phyloP scores from a whole-genome alignment of 2,113 vertebrate species.

The Xyrauchen texanus region DNA sequence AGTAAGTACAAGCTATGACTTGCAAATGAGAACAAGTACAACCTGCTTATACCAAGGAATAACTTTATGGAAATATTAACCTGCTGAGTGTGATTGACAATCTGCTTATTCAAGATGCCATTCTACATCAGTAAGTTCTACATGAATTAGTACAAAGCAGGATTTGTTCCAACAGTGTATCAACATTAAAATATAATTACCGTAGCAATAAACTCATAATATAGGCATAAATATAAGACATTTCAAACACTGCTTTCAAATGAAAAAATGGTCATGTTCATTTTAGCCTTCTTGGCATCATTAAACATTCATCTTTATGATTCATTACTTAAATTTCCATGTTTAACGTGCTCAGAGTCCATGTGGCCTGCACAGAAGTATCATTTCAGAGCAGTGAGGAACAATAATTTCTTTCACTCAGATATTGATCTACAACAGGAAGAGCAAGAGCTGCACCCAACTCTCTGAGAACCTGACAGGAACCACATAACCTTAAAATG shows the following conservation, averaged over 20 bases:
- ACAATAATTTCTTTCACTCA: constrained; percentile 42
- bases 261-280: background rate
- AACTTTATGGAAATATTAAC: background rate
- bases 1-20: background rate
- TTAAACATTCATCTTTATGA: constrained; percentile 10
- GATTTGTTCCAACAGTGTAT: constrained; percentile 13
- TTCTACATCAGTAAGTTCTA: constrained; percentile 8
- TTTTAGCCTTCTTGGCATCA: background rate
- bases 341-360: constrained; percentile 9
- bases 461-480: constrained; percentile 3
- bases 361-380: constrained; percentile 2
- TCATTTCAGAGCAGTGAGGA: constrained; percentile 20
- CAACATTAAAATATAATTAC: constrained; percentile 28
- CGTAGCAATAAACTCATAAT: constrained; percentile 6
- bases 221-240: background rate
- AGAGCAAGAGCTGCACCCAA: constrained; percentile 47
- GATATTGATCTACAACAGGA: constrained; percentile 51
- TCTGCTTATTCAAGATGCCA: constrained; percentile 20
- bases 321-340: background rate
- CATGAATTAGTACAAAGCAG: background rate
- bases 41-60: constrained; percentile 2
- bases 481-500: constrained; percentile 1
- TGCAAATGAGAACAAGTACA: background rate
- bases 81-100: constrained; percentile 13
- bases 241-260: background rate